Evolutionary conservation across 1,140 invertebrate genomes (phyloP).

Genomic region (Pseudomyrmex cubaensis): DNA sequence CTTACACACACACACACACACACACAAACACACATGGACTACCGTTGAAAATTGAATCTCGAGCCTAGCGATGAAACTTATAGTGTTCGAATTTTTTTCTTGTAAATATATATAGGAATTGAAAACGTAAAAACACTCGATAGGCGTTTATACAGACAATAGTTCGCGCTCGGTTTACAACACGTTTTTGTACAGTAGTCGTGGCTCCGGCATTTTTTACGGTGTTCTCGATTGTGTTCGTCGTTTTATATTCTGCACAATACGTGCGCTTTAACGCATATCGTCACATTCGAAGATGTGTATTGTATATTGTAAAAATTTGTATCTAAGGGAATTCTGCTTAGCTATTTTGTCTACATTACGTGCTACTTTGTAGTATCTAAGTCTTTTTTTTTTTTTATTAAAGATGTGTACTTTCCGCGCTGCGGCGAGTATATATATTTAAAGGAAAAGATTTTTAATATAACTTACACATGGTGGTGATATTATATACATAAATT

Average conservation of each 20-base stretch:
- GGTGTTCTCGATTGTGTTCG: slow-evolving; percentile 23
- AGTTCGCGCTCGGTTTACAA: not conserved
- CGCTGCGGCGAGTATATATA: slow-evolving; percentile 15
- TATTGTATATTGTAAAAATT: slow-evolving; percentile 59
- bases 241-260: slow-evolving; percentile 50
- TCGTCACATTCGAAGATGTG: slow-evolving; percentile 17
- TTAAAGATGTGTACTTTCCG: slow-evolving; percentile 2
- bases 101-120: slow-evolving; percentile 63
- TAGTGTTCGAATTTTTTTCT: slow-evolving; percentile 50
- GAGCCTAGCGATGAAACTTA: slow-evolving; percentile 58
- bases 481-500: slow-evolving; percentile 33
- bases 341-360: slow-evolving; percentile 32
- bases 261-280: slow-evolving; percentile 33
- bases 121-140: not conserved
- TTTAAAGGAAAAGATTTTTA: slow-evolving; percentile 7
- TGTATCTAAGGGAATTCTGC: slow-evolving; percentile 10
- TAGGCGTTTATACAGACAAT: not conserved
- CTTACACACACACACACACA: too few species aligned
- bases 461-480: not conserved
- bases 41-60: slow-evolving; percentile 29
- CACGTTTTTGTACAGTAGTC: slow-evolving; percentile 32
- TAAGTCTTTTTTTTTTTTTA: slow-evolving; percentile 23
- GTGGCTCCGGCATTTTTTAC: slow-evolving; percentile 15
- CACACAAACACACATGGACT: slow-evolving; percentile 5
- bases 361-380: slow-evolving; percentile 25